Percentiles rank a stretch among this genome's conserved stretches.
Conservation (phyloP, 2,888 invertebrate species). For the Euproctis similis region DNA sequence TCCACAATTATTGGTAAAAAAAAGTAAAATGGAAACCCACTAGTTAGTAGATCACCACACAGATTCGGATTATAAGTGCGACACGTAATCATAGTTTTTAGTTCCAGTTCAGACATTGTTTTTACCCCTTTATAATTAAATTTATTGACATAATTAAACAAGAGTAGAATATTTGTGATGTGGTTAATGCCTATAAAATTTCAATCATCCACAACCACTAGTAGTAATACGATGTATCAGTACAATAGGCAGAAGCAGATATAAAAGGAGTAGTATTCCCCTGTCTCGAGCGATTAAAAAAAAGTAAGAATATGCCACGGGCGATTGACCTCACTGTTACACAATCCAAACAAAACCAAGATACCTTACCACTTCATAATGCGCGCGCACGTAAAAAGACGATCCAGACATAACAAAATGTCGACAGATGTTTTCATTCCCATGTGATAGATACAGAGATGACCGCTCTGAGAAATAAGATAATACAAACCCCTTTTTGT, state of each 20-base stretch:
- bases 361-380: conserved; percentile 42
- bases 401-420: conserved; percentile 46
- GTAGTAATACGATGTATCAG: too few species aligned
- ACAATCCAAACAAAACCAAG: conserved; percentile 47
- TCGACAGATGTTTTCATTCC: conserved; percentile 70
- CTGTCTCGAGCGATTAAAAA: conserved; percentile 35
- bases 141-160: too few species aligned
- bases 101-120: too few species aligned
- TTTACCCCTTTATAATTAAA: too few species aligned
- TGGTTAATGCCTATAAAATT: too few species aligned
- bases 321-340: conserved; percentile 50
- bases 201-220: not conserved
- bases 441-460: conserved; percentile 58
- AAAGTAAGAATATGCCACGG: conserved; percentile 43
- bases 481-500: conserved; percentile 48
- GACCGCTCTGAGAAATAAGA: conserved; percentile 31
- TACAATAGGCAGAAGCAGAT: conserved; percentile 19
- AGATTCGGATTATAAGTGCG: too few species aligned
- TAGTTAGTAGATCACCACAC: too few species aligned
- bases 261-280: conserved; percentile 31
- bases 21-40: too few species aligned
- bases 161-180: too few species aligned
- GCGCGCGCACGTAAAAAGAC: conserved; percentile 43
- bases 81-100: too few species aligned
- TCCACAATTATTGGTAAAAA: too few species aligned